Evolutionary conservation across 2,113 vertebrate species (phyloP), one percentile per base, ranked within the genome.

Genomic region (Jacana jacana): DNA sequence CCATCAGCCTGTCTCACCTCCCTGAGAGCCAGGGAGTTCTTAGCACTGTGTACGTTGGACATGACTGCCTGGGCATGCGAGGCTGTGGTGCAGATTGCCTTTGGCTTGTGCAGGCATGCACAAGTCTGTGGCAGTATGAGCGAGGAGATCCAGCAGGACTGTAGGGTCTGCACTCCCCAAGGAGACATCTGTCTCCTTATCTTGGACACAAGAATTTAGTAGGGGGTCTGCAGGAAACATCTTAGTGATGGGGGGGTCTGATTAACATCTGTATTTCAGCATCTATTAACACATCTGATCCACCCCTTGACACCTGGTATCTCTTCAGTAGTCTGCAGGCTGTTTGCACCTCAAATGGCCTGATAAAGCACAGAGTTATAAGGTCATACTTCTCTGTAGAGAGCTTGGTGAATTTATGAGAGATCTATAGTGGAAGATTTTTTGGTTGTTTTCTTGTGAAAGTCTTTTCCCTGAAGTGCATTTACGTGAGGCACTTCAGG

Each of bases 41-140:
- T 28, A 42, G 17, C 75, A 27, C 19, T 25, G n/a, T 3, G 0
- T 52, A 11, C 1, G 0, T 37, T 1, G 1, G 20, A 19, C 1
- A 2, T 31, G 31, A 14, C 37, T n/a, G 5, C 31, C 69, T 44
- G 60, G 78, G 17, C 17, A 3, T 7, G 39, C 57, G 30, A 39
- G 17, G 39, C 69, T 64, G 16, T 1, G 0, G 20, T 44, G 16
- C 48, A 68, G 37, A 5, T 40, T 35, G 65, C 37, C 52, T 57
- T 66, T 31, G n/a, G 57, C 37, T 51, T n/a, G 54, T 0, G 2
- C 33, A n/a, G 40, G 24, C 57, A 13, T 54, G 24, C 57, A 13
- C 49, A 33, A 46, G 31, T 55, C 16, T 23, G 5, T 79, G 33
- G 23, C 24, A 40, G 4, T n/a, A 6, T 3, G 12, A 23, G 33